Conservation (phyloP, 2,888 invertebrate species). For the Lepetodrilus schrolli region DNA sequence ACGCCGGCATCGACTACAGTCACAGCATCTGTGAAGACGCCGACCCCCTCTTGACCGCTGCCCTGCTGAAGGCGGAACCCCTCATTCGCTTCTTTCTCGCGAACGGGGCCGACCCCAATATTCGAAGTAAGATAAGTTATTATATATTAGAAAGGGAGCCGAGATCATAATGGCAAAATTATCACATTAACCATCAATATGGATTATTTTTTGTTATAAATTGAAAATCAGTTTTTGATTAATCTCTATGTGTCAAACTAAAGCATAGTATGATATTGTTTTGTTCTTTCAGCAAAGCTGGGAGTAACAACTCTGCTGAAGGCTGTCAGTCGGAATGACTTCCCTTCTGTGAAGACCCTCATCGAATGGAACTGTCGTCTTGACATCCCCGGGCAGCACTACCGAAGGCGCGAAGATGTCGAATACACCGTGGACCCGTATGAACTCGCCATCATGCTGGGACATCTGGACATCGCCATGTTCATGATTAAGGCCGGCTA, state of each 20-base stretch:
- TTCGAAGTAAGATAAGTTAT: slow-evolving; percentile 45
- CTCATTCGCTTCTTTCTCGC: slow-evolving; percentile 48
- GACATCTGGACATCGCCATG: slow-evolving; percentile 51
- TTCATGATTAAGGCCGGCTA: slow-evolving; percentile 56
- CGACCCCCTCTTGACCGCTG: slow-evolving; percentile 50
- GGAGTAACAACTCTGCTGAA: slow-evolving; percentile 59
- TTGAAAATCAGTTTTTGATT: no score
- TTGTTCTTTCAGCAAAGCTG: slow-evolving; percentile 50
- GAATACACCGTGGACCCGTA: slow-evolving; percentile 55
- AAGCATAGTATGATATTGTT: no score
- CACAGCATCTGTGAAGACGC: slow-evolving; percentile 48
- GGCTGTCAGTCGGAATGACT: slow-evolving; percentile 55
- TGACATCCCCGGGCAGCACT: slow-evolving; percentile 47
- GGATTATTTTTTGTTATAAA: no score
- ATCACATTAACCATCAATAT: no score
- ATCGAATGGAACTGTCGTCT: slow-evolving; percentile 54
- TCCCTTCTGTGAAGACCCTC: slow-evolving; percentile 46
- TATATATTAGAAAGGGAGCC: no score
- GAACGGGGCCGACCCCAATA: slow-evolving; percentile 47
- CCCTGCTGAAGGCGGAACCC: slow-evolving; percentile 42
- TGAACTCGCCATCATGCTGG: slow-evolving; percentile 54
- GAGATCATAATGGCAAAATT: no score
- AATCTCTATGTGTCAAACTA: no score
- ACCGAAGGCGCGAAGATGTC: slow-evolving; percentile 43
- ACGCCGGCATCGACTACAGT: slow-evolving; percentile 55